Evolutionary conservation across 2,888 invertebrate genomes (phyloP), one percentile per base, ranked within the genome.

Genomic region (Metallyticus violacea): DNA sequence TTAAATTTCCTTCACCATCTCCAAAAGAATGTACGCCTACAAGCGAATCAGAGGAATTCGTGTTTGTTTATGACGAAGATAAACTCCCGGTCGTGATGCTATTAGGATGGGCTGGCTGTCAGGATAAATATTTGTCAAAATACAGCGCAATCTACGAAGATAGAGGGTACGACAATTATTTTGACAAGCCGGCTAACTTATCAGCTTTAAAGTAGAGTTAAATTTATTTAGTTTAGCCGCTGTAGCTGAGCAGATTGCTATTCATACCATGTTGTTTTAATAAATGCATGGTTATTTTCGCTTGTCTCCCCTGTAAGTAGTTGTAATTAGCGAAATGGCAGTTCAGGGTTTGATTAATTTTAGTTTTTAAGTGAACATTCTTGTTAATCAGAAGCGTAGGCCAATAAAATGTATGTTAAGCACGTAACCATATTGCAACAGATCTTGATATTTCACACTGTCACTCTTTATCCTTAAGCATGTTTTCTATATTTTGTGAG

Each of bases 91-190:
- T 96, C 82, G 94, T 96, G 40, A 91, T 96, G 88, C 91, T 97
- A 88, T 93, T 97, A 88, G 97, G 97, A 76, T 97, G 97, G 97
- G 96, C 96, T 84, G 96, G 96, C 77, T 96, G 96, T 91, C 93
- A 95, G 91, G 96, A 97, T 91, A 94, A 95, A 90, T 95, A 96
- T 91, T 91, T 97, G 85, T 94, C 95, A 89, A 97, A 96, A 91
- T 97, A 97, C 91, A 95, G 96, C 81, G 94, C 95, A 89, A 95
- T 96, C 87, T 97, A 97, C 90, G 95, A 96, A 90, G 94, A 96
- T 87, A 93, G 94, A 90, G 96, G 96, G 96, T 96, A 91, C 92
- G 93, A 90, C 30, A 3, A 7, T 62, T 9, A 1, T 15, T 62
- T 62, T 62, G 40, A 62, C 40, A 62, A 62, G 40, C 40, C 40